Evolutionary conservation across 2,888 invertebrate genomes (phyloP).

Genomic region (Lymantria monacha): DNA sequence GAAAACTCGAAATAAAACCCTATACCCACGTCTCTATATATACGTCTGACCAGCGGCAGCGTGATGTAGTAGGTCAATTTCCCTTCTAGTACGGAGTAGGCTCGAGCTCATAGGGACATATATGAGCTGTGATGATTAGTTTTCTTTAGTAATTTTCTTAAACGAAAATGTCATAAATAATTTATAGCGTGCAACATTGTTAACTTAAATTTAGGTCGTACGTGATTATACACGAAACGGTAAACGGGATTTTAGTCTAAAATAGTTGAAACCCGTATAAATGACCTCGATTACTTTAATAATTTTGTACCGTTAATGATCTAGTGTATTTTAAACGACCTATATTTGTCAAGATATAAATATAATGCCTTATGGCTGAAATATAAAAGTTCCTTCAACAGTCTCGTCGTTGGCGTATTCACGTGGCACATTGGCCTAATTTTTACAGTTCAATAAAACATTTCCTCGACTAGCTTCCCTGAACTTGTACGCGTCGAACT

Average conservation of each 20-base stretch:
- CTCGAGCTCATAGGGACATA: too few relatives aligned
- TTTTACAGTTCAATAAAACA: slow-evolving; percentile 63
- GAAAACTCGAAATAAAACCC: too few relatives aligned
- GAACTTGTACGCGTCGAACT: slow-evolving; percentile 66
- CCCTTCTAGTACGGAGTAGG: too few relatives aligned
- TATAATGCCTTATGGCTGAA: slow-evolving; percentile 29
- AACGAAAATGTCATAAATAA: slow-evolving; percentile 32
- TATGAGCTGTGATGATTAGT: not conserved
- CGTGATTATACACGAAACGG: slow-evolving; percentile 56
- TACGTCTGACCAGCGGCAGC: too few relatives aligned
- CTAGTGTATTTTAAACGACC: slow-evolving; percentile 25
- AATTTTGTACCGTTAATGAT: slow-evolving; percentile 32
- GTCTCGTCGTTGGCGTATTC: slow-evolving; percentile 25
- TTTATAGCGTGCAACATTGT: slow-evolving; percentile 46
- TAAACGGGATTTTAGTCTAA: slow-evolving; percentile 44
- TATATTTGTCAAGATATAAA: slow-evolving; percentile 37
- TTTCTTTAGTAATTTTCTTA: not conserved
- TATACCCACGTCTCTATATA: too few relatives aligned
- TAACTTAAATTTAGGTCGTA: slow-evolving; percentile 55
- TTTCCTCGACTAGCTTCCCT: slow-evolving; percentile 68
- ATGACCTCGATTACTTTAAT: slow-evolving; percentile 45
- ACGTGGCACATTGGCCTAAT: slow-evolving; percentile 60
- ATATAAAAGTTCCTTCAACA: slow-evolving; percentile 33
- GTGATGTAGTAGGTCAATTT: too few relatives aligned
- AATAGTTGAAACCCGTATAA: slow-evolving; percentile 44